A percentile compares a stretch with the other conserved stretches of the same genome.
These are phyloP conservation scores for Chitala chitala DNA, from an alignment of 2,113 vertebrate species.

Conservation along the genomic window DNA sequence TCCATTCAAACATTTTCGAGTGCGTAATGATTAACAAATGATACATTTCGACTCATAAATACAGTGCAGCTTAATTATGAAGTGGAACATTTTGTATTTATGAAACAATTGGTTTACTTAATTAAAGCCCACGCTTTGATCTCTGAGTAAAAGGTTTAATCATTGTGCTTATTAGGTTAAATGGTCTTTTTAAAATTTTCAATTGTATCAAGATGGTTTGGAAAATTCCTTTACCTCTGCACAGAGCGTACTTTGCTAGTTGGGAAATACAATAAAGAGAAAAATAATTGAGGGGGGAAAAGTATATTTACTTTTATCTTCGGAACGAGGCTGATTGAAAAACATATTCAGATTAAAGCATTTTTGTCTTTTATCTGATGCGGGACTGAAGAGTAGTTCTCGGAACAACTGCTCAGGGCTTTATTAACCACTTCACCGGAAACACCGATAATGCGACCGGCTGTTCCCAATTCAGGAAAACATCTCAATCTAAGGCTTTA, in stretches of 20 bases:
- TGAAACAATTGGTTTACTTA: conserved; percentile 66
- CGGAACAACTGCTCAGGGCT: conserved; percentile 40
- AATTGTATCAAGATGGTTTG: conserved; percentile 63
- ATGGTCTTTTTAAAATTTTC: conserved; percentile 54
- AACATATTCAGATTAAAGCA: conserved; percentile 49
- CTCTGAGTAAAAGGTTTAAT: conserved; percentile 68
- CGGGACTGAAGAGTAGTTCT: conserved; percentile 43
- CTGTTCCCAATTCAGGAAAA: conserved; percentile 22
- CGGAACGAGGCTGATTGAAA: conserved; percentile 46
- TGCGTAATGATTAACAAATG: conserved; percentile 56
- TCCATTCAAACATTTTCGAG: conserved; percentile 49
- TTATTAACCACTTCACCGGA: conserved; percentile 40
- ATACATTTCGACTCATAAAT: conserved; percentile 58
- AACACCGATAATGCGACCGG: conserved; percentile 19
- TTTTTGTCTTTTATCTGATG: conserved; percentile 48
- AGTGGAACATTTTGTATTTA: conserved; percentile 67
- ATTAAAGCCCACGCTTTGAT: conserved; percentile 71
- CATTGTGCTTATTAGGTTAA: conserved; percentile 67
- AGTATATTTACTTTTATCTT: conserved; percentile 51
- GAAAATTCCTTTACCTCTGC: conserved; percentile 54
- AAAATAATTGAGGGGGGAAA: conserved; percentile 26
- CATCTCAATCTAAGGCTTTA: conserved; percentile 22
- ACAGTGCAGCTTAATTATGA: conserved; percentile 63
- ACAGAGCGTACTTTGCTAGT: conserved; percentile 48
- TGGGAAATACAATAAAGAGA: conserved; percentile 44